Evolutionary conservation across 2,888 invertebrate genomes (phyloP).

Genomic region (Scotopteryx bipunctaria): DNA sequence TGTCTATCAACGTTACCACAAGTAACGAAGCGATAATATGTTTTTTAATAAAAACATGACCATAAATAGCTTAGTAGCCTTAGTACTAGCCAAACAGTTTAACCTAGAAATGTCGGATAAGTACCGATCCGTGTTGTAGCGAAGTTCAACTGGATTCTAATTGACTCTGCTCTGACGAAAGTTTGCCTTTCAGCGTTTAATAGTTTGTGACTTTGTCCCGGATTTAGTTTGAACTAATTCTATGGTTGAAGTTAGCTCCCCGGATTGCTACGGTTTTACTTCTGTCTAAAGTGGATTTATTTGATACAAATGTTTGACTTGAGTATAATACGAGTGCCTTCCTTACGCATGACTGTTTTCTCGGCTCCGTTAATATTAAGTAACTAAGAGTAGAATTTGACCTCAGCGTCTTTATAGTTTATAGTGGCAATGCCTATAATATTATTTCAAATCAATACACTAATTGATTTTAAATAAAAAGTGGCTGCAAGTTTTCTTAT

Average conservation of each 20-base stretch:
- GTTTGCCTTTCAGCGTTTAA: constrained; percentile 56
- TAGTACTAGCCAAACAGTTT: constrained; percentile 6
- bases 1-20: no score
- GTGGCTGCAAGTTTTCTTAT: no score
- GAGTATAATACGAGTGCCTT: neutral
- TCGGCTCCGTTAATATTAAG: neutral
- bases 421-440: no score
- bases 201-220: constrained; percentile 58
- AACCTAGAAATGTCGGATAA: constrained; percentile 15
- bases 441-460: no score
- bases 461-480: no score
- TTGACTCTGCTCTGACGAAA: constrained; percentile 55
- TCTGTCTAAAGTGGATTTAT: neutral
- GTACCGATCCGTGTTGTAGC: constrained; percentile 37
- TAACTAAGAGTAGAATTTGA: no score
- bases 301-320: constrained; percentile 22
- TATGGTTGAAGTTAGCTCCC: constrained; percentile 45
- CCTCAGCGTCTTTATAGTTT: no score
- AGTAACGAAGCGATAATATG: no score
- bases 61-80: neutral
- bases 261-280: constrained; percentile 36
- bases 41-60: no score
- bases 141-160: constrained; percentile 54
- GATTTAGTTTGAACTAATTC: constrained; percentile 56
- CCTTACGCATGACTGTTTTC: no score